Conservation (phyloP, 2,113 vertebrate species). For the Pteruthius melanotis region DNA sequence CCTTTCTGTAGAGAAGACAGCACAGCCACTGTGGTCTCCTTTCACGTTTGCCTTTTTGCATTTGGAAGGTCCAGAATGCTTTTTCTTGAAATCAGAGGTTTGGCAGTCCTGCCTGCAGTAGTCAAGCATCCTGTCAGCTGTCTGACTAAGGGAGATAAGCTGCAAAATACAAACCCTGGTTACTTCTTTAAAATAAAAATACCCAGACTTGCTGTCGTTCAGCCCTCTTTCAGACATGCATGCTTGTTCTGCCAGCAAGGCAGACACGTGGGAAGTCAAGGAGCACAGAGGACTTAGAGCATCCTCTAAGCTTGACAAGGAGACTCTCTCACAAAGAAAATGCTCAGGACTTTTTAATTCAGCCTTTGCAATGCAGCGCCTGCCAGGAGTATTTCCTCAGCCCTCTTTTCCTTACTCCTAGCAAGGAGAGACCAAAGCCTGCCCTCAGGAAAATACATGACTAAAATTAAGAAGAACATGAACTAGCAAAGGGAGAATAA, state of each 20-base stretch:
- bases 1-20: neutral
- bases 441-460: neutral
- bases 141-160: neutral
- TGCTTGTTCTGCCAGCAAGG: conserved; percentile 50
- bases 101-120: neutral
- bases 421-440: conserved; percentile 32
- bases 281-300: neutral
- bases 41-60: neutral
- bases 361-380: neutral
- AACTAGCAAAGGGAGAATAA: conserved; percentile 6
- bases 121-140: neutral
- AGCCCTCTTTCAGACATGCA: conserved; percentile 20
- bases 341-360: neutral
- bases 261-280: neutral
- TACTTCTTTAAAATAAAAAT: neutral
- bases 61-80: neutral
- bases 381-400: neutral
- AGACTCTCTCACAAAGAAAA: conserved; percentile 4
- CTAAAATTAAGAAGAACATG: neutral
- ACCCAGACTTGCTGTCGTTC: neutral
- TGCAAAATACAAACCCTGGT: neutral
- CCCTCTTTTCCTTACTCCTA: neutral
- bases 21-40: accelerated
- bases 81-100: neutral
- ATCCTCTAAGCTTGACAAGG: neutral